Conservation (phyloP, 2,888 invertebrate genomes). For the Cataglyphis cursor region DNA sequence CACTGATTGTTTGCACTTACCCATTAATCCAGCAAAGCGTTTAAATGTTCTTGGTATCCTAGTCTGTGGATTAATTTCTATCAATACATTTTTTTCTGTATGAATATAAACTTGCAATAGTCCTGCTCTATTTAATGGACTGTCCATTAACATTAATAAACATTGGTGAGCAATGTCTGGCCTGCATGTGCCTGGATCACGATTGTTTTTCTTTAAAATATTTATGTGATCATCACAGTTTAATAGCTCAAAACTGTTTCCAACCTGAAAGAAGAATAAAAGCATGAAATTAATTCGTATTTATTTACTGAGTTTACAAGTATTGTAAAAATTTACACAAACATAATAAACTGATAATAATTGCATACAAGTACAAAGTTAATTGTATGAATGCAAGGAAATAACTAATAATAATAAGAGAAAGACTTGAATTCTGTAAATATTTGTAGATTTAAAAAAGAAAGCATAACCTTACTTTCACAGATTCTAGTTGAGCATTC, state of each 20-base stretch:
- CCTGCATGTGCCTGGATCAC: constrained; percentile 95
- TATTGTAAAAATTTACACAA: not conserved
- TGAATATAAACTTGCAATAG: constrained; percentile 97
- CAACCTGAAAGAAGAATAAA: constrained; percentile 89
- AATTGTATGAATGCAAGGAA: constrained; percentile 8
- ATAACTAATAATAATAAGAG: not conserved
- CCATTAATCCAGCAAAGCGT: constrained; percentile 98
- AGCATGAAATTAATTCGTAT: not conserved
- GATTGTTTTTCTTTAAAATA: constrained; percentile 94
- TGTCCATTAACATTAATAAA: constrained; percentile 98
- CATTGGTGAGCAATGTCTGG: constrained; percentile 99
- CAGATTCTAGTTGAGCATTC: constrained; percentile 97
- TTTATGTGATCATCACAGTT: constrained; percentile 97
- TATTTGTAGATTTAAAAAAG: not conserved
- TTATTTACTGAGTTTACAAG: constrained; percentile 2
- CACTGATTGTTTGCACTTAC: constrained; percentile 87
- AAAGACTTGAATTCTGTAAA: constrained; percentile 3
- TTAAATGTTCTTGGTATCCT: constrained; percentile 98
- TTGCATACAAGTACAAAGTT: not conserved
- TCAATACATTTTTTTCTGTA: constrained; percentile 96
- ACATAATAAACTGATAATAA: not conserved
- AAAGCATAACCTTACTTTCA: constrained; percentile 91
- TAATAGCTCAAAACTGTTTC: constrained; percentile 95
- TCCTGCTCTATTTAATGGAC: constrained; percentile 98
- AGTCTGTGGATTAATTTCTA: constrained; percentile 98